Percentiles rank a stretch among this genome's conserved stretches.
Conservation (phyloP, 1,140 invertebrate species). For the Calycopis cecrops region DNA sequence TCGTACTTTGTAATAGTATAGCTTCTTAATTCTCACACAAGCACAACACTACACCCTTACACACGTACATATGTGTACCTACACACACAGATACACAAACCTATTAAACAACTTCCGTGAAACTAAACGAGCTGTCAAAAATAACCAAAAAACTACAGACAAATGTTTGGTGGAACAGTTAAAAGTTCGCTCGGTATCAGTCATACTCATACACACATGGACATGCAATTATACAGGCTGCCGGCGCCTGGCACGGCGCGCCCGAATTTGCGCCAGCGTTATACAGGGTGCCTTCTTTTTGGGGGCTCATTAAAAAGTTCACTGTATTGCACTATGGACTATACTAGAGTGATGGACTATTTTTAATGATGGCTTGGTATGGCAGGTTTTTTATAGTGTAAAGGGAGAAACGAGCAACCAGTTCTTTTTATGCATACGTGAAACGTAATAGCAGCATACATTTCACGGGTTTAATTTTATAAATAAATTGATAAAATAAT, state of each 20-base stretch:
- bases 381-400: not conserved
- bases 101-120: not conserved
- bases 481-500: too few relatives aligned
- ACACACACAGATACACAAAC: too few relatives aligned
- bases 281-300: constrained; percentile 43
- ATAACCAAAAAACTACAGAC: constrained; percentile 16
- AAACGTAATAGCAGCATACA: too few relatives aligned
- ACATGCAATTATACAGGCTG: constrained; percentile 62
- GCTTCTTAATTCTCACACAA: not conserved
- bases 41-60: constrained; percentile 2
- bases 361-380: not conserved
- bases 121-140: constrained; percentile 7
- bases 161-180: constrained; percentile 23
- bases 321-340: not conserved
- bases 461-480: too few relatives aligned
- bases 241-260: constrained; percentile 54
- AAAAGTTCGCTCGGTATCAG: constrained; percentile 34
- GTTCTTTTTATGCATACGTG: too few relatives aligned
- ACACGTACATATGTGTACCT: too few relatives aligned
- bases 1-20: too few relatives aligned
- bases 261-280: constrained; percentile 56
- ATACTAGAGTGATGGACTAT: too few relatives aligned
- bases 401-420: too few relatives aligned
- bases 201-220: constrained; percentile 49
- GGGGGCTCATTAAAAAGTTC: constrained; percentile 39